phyloP scores from a whole-genome alignment of 2,888 invertebrate species.

The Troides oblongomaculatus region DNA sequence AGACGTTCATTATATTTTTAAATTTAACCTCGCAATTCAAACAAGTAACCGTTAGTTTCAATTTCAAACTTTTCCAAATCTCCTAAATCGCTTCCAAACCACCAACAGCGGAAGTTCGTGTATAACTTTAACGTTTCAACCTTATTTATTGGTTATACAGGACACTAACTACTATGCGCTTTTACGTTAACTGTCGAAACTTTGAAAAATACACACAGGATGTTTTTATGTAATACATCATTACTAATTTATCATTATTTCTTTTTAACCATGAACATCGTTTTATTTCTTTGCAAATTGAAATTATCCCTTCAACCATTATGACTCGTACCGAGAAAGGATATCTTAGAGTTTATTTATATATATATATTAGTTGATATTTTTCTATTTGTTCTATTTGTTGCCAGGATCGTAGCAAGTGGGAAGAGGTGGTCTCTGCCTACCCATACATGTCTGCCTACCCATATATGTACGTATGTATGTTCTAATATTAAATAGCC shows the following conservation, averaged over 20 bases:
- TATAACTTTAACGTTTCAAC: background rate
- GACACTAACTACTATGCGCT: background rate
- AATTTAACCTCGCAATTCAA: background rate
- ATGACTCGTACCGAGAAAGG: background rate
- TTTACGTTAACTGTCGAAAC: background rate
- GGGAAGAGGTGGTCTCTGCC: no score
- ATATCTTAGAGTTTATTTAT: no score
- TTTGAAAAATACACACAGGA: background rate
- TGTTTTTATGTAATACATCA: no score
- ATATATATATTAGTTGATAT: no score
- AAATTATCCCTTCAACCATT: background rate
- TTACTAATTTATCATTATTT: no score
- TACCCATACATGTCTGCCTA: no score
- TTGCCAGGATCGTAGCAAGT: no score
- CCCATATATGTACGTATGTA: no score
- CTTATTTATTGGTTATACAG: background rate
- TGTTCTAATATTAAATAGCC: no score
- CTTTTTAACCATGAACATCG: background rate
- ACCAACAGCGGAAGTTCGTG: conserved; percentile 7
- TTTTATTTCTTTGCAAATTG: background rate
- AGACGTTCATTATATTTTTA: background rate
- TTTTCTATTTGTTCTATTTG: no score
- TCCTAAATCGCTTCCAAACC: conserved; percentile 7
- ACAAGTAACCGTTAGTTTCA: conserved; percentile 8
- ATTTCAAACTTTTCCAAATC: conserved; percentile 15